Base-by-base conservation (phyloP, 2,888 invertebrate species). In the Tetrapedia diversipes region DNA sequence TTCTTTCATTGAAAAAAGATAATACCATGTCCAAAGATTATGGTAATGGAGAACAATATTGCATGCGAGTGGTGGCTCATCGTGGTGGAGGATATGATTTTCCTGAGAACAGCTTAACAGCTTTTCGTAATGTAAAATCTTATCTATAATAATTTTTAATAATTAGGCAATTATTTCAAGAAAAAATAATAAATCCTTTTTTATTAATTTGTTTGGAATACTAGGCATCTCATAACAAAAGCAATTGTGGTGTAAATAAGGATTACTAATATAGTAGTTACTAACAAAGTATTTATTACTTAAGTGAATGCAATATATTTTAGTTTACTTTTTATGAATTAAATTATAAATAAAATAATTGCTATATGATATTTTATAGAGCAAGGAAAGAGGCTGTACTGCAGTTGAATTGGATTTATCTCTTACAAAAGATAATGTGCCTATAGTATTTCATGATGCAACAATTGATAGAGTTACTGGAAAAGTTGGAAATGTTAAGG, bases 321-420 rank as follows among this genome's bases (percentile, higher is more conserved):
- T 34, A 8, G 41, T 43, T 47, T 41, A n/a, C 8, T 60, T 51
- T 43, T 34, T 64, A 37, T 66, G 19, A 51, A 19, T 14, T 51
- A 53, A 45, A 39, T 59, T 47, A 32, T 14, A 47, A 27, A 2
- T n/a, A 19, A 39, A 71, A 49, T 47, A 70, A 34, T 43, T 8
- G 10, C 24, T 37, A 4, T 29, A 4, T 24, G 29, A 66, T 37
- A 49, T 64, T 51, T 88, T 92, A 92, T 57, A 96, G 96, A 96
- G 96, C 79, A 94, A 94, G 69, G 93, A 94, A 63, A 94, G 94
- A 80, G 96, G 96, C 0, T 96, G 96, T 85, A 94, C 93, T 86
- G 95, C 95, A 29, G 93, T 97, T 1, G 97, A 97, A 91, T 93
- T 97, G 85, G 97, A 97, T 89, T 93, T 97, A 8, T 92, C 94